Evolutionary conservation across 2,888 invertebrate genomes (phyloP).

Genomic region (Agapetus fuscipes): DNA sequence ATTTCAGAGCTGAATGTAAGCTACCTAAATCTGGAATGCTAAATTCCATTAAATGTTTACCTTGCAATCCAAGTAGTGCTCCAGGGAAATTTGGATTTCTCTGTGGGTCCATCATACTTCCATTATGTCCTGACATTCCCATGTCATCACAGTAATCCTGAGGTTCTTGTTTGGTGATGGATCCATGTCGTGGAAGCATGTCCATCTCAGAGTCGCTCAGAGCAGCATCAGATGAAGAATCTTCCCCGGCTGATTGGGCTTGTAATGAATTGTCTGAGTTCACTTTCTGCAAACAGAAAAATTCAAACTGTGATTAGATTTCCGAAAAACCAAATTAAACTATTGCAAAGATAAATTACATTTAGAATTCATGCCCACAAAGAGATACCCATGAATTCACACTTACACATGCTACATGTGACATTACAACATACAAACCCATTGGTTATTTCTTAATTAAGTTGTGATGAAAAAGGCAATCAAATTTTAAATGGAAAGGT

Average conservation of each 20-base stretch:
- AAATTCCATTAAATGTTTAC: constrained; percentile 31
- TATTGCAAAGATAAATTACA: too few species aligned
- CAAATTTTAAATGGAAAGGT: too few species aligned
- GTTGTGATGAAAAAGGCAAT: too few species aligned
- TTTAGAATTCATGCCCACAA: too few species aligned
- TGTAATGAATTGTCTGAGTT: constrained; percentile 50
- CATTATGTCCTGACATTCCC: constrained; percentile 54
- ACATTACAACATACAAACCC: too few species aligned
- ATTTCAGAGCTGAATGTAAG: constrained; percentile 14
- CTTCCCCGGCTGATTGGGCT: constrained; percentile 69
- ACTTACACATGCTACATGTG: too few species aligned
- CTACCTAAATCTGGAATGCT: background rate
- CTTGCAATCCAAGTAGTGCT: constrained; percentile 71
- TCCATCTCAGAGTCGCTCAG: constrained; percentile 61
- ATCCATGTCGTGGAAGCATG: constrained; percentile 26
- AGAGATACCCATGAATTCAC: too few species aligned
- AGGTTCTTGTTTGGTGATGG: constrained; percentile 63
- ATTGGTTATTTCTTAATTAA: too few species aligned
- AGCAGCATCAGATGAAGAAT: constrained; percentile 77
- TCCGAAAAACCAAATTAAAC: too few species aligned
- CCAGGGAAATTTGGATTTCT: constrained; percentile 70
- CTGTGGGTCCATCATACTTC: constrained; percentile 48
- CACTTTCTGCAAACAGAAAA: constrained; percentile 31
- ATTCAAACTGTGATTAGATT: too few species aligned
- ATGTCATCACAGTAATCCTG: constrained; percentile 61